Evolutionary conservation across 2,888 invertebrate species (phyloP).

Genomic region (Acanthococcus lagerstroemiae): DNA sequence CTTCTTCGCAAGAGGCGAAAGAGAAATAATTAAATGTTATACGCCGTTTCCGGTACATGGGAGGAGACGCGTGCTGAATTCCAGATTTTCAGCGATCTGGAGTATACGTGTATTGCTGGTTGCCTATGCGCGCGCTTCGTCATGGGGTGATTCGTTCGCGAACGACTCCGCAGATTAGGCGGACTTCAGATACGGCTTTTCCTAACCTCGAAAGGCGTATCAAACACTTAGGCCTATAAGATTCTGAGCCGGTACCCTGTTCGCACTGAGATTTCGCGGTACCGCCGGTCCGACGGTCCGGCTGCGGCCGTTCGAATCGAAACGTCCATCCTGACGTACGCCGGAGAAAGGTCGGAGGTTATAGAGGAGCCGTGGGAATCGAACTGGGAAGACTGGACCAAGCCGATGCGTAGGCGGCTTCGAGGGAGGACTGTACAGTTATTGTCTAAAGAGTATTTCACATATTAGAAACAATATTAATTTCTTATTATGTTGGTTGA

Average conservation of each 20-base stretch:
- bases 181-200: no score
- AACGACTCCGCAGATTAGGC: no score
- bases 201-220: no score
- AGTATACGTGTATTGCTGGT: no score
- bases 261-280: no score
- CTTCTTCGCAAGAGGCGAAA: slow-evolving; percentile 20
- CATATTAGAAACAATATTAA: slow-evolving; percentile 29
- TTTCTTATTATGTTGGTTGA: slow-evolving; percentile 25
- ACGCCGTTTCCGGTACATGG: slow-evolving; percentile 8
- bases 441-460: slow-evolving; percentile 29
- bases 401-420: slow-evolving; percentile 24
- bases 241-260: no score
- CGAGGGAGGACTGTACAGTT: slow-evolving; percentile 26
- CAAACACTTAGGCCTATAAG: no score
- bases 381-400: slow-evolving; percentile 25
- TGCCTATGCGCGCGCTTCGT: no score
- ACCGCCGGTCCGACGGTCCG: no score
- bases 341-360: slow-evolving; percentile 20
- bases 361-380: slow-evolving; percentile 27
- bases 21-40: slow-evolving; percentile 18
- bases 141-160: no score
- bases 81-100: background rate
- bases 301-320: background rate
- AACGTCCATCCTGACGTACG: background rate
- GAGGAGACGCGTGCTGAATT: slow-evolving; percentile 16